These are phyloP conservation scores for Nasua narica DNA, from an alignment of 2,797 vertebrate species.

Conservation along the genomic window DNA sequence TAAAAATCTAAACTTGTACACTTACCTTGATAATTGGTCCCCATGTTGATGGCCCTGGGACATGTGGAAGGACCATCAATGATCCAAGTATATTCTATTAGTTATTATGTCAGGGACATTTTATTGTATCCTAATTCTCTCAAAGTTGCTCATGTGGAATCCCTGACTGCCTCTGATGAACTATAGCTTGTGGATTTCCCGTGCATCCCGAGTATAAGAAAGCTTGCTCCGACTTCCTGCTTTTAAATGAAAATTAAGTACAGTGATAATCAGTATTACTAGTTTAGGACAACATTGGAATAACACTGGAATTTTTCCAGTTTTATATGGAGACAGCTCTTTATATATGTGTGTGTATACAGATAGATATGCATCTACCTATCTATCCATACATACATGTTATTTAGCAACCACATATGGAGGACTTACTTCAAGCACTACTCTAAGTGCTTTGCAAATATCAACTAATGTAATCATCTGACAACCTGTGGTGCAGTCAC, in stretches of 20 bases:
- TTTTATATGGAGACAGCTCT: neutral
- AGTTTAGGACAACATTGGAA: neutral
- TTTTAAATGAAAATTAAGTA: slow-evolving; percentile 27
- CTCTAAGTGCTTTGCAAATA: neutral
- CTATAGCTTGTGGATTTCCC: neutral
- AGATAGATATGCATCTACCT: neutral
- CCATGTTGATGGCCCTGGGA: slow-evolving; percentile 50
- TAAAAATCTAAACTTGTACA: slow-evolving; percentile 19
- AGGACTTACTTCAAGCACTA: neutral
- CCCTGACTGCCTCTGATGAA: neutral
- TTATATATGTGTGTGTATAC: neutral
- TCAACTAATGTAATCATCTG: neutral
- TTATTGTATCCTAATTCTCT: slow-evolving; percentile 6
- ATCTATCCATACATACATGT: accelerated
- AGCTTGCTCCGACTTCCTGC: neutral
- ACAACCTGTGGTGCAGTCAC: accelerated
- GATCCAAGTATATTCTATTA: slow-evolving; percentile 25
- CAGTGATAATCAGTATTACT: neutral
- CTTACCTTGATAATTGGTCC: slow-evolving; percentile 60
- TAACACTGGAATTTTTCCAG: neutral
- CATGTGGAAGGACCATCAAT: neutral
- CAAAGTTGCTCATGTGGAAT: neutral
- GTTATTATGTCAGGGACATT: neutral
- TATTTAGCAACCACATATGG: neutral
- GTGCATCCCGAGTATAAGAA: neutral